Base-by-base conservation (phyloP, 1,140 invertebrate genomes). In the Pentalonia nigronervosa region DNA sequence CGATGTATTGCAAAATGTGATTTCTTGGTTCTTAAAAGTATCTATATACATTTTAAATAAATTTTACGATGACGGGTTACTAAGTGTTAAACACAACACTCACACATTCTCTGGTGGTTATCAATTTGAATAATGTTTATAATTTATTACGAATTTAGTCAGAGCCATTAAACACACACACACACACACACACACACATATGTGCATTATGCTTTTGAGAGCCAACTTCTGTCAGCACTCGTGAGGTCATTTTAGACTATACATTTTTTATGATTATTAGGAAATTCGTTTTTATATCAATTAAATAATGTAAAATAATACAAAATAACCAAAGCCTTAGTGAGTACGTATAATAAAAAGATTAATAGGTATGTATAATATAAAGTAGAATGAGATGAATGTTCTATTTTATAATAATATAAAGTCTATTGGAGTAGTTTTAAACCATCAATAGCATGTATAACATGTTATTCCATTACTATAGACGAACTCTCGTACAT, bases 141-240 rank as follows among this genome's bases (percentile, higher is more conserved):
- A 53, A 89, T 90, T 90, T 90, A 90, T 90, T 60, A 90, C 53
- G 6, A 90, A 45, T 34, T 11, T 41, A 60, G 88, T 45, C n/a
- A 25, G 53, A 90, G 48, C 87, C 48, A 56, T 50, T 89, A 89
- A 88, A 56, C 50, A 56, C 48, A 25, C 50, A 87, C 17, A 86
- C 41, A 45, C 45, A 41, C 41, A 41, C 41, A 41, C 41, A 41
- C 41, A 41, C 41, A 41, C 41, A 41, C 4, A 41, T 41, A 41
- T 41, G 4, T 41, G 23, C 34, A 53, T 53, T 90, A 90, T 90
- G 87, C 48, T 41, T 90, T 90, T 90, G 60, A 90, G 50, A 90
- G 36, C 45, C 9, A 56, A 90, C 53, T 90, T 41, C 88, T 90
- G 88, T 90, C 60, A 90, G 48, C 88, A 90, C 88, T 90, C 88